Evolutionary conservation across 2,888 invertebrate species (phyloP), one percentile per base, ranked within the genome.

Genomic region (Cryptophagus acutangulus): DNA sequence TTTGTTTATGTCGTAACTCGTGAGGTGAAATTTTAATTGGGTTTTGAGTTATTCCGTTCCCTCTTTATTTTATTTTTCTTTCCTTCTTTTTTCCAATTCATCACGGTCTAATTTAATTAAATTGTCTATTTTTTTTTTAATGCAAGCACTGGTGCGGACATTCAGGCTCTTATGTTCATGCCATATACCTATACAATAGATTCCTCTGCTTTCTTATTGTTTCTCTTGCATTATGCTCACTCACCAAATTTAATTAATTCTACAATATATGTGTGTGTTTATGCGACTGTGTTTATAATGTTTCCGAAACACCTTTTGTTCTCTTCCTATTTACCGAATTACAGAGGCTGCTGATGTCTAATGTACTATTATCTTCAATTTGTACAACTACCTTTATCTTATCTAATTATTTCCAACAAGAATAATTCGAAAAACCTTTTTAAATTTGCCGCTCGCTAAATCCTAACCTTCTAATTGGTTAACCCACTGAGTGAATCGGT

Each of bases 1-100:
- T 66, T 66, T 63, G 61, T 63, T 59, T 56, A 53, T 51, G 45
- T 51, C 59, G 60, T 59, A 57, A 54, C 54, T 62, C 60, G 62
- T 55, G 62, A 66, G 62, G 65, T 65, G 57, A 62, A 65, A 65
- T 65, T 66, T 67, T 67, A 67, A 67, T 67, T 67, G 67, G 66
- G 63, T 66, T 66, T 66, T 59, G 63, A 64, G 60, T 63, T 57
- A 60, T 58, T 59, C 57, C 57, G 51, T 13, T 26, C 26, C 26
- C 26, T n/a, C n/a, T n/a, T n/a, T n/a, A n/a, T n/a, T n/a, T n/a
- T n/a, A n/a, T n/a, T n/a, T n/a, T n/a, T 20, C 6, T 20, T 20
- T n/a, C 24, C 6, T 20, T 20, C n/a, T 20, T 43, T 29, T 43
- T 43, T 43, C 40, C 40, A 39, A 43, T 43, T 40, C 43, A 43